Conservation (phyloP, 2,797 vertebrate genomes). For the Staurois parvus region DNA sequence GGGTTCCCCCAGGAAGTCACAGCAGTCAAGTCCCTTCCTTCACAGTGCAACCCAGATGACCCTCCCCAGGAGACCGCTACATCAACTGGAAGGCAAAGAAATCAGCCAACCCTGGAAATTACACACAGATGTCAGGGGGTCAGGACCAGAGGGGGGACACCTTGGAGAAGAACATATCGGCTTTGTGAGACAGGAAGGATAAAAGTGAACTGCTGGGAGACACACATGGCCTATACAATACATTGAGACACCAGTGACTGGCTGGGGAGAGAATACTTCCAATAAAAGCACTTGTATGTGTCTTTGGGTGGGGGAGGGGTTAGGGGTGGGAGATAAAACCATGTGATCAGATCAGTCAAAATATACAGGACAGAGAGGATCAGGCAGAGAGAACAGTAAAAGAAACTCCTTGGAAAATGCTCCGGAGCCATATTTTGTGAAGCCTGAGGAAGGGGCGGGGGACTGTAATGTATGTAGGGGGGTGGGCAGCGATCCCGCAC, state of each 20-base stretch:
- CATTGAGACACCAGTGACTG: neutral
- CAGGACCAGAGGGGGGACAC: no score
- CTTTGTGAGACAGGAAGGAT: no score
- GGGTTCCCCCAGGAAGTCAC: neutral
- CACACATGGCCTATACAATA: neutral
- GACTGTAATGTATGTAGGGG: neutral
- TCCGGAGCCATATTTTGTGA: slow-evolving; percentile 7
- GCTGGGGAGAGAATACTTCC: neutral
- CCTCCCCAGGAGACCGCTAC: neutral
- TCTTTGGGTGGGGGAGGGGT: neutral
- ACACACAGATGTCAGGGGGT: no score
- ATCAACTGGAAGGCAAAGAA: neutral
- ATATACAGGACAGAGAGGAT: no score
- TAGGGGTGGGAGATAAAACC: no score
- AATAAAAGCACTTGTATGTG: neutral
- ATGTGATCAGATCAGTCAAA: no score
- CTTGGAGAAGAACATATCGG: no score
- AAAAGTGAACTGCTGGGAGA: no score
- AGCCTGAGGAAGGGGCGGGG: neutral
- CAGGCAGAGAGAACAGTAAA: no score
- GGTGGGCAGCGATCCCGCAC: neutral
- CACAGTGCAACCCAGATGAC: neutral
- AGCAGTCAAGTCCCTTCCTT: neutral
- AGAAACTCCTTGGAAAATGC: neutral
- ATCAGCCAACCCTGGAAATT: neutral